Evolutionary conservation across 2,113 vertebrate species (phyloP), one percentile per base, ranked within the genome.

Genomic region (Rafetus swinhoei): DNA sequence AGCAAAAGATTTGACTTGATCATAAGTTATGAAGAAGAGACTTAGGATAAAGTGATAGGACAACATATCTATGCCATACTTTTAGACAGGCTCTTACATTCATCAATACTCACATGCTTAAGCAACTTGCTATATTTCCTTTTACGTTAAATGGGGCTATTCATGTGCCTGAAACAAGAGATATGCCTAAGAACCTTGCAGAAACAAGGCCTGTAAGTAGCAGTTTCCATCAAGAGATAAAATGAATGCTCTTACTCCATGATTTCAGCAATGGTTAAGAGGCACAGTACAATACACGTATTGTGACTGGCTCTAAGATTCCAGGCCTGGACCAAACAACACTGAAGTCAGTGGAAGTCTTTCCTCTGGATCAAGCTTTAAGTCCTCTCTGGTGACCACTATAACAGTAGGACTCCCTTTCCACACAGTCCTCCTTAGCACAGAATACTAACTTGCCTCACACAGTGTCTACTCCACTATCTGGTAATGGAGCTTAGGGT

Each of bases 1-100:
- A 72, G 4, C 65, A 72, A 35, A 72, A 18, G 59, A 35, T 35
- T 57, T 81, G 2, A 84, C 2, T 2, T n/a, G 79, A 80, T 87
- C 60, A 45, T 0, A 4, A 60, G 10, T 62, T 88, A 69, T 3
- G 8, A 1, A 9, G 65, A 27, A 81, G 54, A 84, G 0, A 21
- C 7, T 24, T 53, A 21, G 12, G 86, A 60, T 60, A 60, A 50
- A 59, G 18, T 19, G 65, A 24, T 2, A 25, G 2, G 2, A 72
- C 19, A 77, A 4, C n/a, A 62, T 0, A 60, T 2, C 18, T 16
- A 74, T 76, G 7, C 45, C 6, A 27, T 9, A 19, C 54, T 81
- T 69, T n/a, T 53, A 53, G 53, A 9, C n/a, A 69, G 16, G 32
- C 18, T 69, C 65, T 69, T 35, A 29, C 16, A 35, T 19, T 19